These are phyloP conservation scores for Trachelus troglodyta DNA, from an alignment of 2,888 invertebrate species.

Conservation along the genomic window DNA sequence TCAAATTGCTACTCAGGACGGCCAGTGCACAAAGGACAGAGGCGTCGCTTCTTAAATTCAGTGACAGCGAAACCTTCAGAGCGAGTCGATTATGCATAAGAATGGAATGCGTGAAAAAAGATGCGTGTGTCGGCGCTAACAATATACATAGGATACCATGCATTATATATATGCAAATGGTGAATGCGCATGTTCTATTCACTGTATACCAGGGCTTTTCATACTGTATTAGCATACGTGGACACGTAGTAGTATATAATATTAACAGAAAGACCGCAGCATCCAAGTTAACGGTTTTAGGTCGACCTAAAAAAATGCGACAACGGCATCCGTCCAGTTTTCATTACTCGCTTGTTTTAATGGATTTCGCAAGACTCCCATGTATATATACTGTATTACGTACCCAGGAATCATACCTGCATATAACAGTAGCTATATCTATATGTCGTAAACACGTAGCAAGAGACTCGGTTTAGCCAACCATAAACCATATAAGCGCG, in stretches of 20 bases:
- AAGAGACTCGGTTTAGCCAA: neutral
- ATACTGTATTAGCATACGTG: neutral
- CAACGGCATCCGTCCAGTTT: constrained; percentile 35
- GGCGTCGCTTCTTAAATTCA: constrained; percentile 17
- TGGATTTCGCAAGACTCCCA: constrained; percentile 18
- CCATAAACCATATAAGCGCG: neutral
- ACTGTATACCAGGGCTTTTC: neutral
- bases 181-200: neutral
- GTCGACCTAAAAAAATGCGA: constrained; percentile 36
- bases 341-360: constrained; percentile 34
- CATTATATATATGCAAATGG: neutral
- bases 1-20: neutral
- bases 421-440: neutral
- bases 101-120: constrained; percentile 18
- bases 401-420: neutral
- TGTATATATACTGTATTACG: neutral
- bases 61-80: constrained; percentile 20
- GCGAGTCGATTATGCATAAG: constrained; percentile 28
- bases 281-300: constrained; percentile 46
- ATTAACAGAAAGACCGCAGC: constrained; percentile 19
- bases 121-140: neutral
- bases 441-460: neutral
- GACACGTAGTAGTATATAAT: neutral
- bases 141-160: neutral
- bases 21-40: neutral